Conservation (phyloP, 2,797 vertebrate species). For the Alectoris magna region DNA sequence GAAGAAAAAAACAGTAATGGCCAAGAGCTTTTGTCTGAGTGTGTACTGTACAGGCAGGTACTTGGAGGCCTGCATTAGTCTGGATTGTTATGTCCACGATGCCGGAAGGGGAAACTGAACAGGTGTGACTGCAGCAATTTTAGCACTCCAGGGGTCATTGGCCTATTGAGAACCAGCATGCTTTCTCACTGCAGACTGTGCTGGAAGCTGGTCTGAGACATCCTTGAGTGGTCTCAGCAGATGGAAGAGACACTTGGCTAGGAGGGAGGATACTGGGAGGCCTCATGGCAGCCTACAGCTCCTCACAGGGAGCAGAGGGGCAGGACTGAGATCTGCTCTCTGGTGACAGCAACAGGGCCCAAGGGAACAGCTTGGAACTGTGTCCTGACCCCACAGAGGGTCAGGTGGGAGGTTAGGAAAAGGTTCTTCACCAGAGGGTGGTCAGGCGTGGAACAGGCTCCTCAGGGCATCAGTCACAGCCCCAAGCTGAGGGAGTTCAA, state of each 20-base stretch:
- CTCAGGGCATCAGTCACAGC: background rate
- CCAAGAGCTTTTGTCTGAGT: background rate
- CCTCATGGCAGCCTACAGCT: background rate
- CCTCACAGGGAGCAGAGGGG: too few species aligned
- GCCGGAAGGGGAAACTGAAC: background rate
- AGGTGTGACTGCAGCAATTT: background rate
- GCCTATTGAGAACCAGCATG: background rate
- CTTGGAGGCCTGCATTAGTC: background rate
- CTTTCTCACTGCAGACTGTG: background rate
- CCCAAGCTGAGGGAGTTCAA: background rate
- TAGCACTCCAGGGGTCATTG: background rate
- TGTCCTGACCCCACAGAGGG: too few species aligned
- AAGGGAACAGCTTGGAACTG: background rate
- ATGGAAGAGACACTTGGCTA: background rate
- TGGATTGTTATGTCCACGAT: background rate
- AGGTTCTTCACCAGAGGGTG: background rate
- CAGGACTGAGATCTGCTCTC: too few species aligned
- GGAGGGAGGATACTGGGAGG: background rate
- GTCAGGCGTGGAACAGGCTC: background rate
- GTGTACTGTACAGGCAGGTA: rapidly evolving
- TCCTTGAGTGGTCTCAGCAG: rapidly evolving
- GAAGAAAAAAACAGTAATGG: background rate
- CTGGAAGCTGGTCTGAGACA: background rate
- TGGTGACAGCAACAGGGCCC: too few species aligned
- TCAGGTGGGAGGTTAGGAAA: background rate